Conservation (phyloP, 2,797 vertebrate genomes). For the Toxotes lorentzi region DNA sequence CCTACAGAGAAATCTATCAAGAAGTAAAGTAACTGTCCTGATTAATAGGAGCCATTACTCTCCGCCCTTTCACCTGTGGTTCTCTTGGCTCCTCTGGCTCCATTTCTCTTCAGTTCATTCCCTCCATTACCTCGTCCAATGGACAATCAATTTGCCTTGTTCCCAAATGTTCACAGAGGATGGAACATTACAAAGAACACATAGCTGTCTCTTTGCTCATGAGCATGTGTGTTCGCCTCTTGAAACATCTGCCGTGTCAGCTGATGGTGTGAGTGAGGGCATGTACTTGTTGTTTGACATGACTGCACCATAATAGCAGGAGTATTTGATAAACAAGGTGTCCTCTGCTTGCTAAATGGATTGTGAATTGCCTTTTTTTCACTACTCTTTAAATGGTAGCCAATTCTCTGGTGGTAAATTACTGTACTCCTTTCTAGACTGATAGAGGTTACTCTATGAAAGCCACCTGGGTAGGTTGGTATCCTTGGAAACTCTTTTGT, state of each 20-base stretch:
- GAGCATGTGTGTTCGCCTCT: background rate
- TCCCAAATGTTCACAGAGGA: constrained; percentile 6
- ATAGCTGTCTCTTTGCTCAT: background rate
- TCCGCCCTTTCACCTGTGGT: constrained; percentile 19
- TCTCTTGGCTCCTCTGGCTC: constrained; percentile 17
- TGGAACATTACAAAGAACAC: constrained; percentile 3
- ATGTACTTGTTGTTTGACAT: constrained; percentile 5
- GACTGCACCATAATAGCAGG: constrained; percentile 4
- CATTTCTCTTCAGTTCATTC: constrained; percentile 26
- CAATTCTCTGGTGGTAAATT: constrained; percentile 34
- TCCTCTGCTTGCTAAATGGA: constrained; percentile 33
- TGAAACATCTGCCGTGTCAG: background rate
- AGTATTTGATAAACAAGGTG: background rate
- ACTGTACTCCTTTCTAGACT: background rate
- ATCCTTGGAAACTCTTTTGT: constrained; percentile 17
- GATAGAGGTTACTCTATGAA: constrained; percentile 21
- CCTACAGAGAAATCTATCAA: constrained; percentile 32
- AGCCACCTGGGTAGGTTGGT: background rate
- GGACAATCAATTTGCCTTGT: constrained; percentile 42
- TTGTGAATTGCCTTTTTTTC: constrained; percentile 28
- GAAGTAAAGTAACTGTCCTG: constrained; percentile 22
- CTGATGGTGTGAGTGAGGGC: constrained; percentile 1
- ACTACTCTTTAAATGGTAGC: constrained; percentile 39
- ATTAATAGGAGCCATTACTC: constrained; percentile 51
- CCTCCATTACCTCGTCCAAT: constrained; percentile 17